phyloP scores from a whole-genome alignment of 2,113 vertebrate genomes.

The cattle (Bos taurus) region ARS-UCD2.0 NC_037357.1:111076501-111077000 shows the following conservation, averaged over 20 bases:
- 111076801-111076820: neutral
- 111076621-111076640: neutral
- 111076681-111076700: constrained; percentile 3
- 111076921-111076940: neutral
- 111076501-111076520: neutral
- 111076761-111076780: neutral
- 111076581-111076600: neutral
- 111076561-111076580: neutral
- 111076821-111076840: neutral
- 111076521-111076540: neutral
- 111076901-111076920: neutral
- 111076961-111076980: neutral
- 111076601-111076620: neutral
- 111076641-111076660: neutral
- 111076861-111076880: constrained; percentile 21
- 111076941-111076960: neutral
- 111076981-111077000: neutral
- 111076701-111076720: neutral
- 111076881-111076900: constrained; percentile 2
- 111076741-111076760: neutral
- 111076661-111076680: neutral
- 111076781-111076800: constrained; percentile 8
- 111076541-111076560: neutral
- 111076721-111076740: neutral
- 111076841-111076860: neutral